Base-by-base conservation (phyloP, 1,140 invertebrate genomes). In the Eulimnadia texana region DNA sequence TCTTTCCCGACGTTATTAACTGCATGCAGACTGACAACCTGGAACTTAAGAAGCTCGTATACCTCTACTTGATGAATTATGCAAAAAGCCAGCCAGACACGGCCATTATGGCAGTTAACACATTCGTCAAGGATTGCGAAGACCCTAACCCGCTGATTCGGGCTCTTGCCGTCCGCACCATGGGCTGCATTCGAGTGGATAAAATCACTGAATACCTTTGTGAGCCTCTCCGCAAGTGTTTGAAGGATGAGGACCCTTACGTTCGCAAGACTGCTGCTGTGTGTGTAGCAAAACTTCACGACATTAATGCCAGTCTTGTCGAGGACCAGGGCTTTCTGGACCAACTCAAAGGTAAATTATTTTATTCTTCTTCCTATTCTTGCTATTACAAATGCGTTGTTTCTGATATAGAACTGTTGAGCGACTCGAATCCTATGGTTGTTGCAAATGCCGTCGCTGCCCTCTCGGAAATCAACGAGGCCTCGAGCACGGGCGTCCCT, bases 21-120 rank as follows among this genome's bases (percentile, higher is more conserved):
- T 99, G 97, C 72, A 99, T 99, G 95, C 97, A 99, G 76, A 99
- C 97, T 9, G 97, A 99, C 72, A 99, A 99, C 76, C 78, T 99
- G 71, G 97, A 99, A 75, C 74, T 99, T 66, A 99, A 99, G 78
- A 99, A 99, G 71, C 78, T 99, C 47, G 97, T 99, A 0, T 99
- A 99, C 72, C 78, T 99, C 20, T 99, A 99, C 73, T 76, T 99
- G 60, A 99, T 99, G 97, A 99, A 99, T 74, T 99, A 99, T 78
- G 97, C 97, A 56, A 99, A 99, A 74, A 98, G 92, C 67, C 97
- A 99, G 74, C 97, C 97, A 10, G 97, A 99, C 72, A 95, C 98
- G 89, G 96, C 97, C 57, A 99, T 99, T 61, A 98, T 99, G 94
- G 97, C 97, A 42, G 97, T 99, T 28, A 99, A 99, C 78, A 99